Evolutionary conservation across 2,797 vertebrate species (phyloP).

Genomic region (Spinus olivaceus): DNA sequence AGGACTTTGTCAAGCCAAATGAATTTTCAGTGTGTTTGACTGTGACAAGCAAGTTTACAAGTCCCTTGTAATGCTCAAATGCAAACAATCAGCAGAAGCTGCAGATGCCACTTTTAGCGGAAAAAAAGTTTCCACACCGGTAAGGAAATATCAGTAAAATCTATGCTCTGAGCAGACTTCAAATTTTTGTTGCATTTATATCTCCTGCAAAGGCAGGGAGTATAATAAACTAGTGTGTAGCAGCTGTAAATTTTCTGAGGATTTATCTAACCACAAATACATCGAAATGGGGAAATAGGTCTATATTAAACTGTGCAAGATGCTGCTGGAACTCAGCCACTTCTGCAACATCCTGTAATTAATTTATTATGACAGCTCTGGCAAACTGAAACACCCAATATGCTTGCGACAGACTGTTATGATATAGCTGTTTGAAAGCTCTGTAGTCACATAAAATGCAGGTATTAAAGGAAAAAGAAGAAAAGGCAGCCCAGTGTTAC

Average conservation of each 20-base stretch:
- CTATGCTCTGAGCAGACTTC: constrained; percentile 74
- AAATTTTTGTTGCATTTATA: constrained; percentile 75
- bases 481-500: not conserved
- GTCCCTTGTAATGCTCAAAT: constrained; percentile 5
- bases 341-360: constrained; percentile 99
- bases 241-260: constrained; percentile 89
- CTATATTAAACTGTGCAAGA: constrained; percentile 92
- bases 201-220: constrained; percentile 77
- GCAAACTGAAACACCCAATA: constrained; percentile 99
- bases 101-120: constrained; percentile 48
- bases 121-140: constrained; percentile 62
- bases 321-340: constrained; percentile 83
- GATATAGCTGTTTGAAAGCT: constrained; percentile 71
- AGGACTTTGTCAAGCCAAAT: not conserved
- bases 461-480: not conserved
- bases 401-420: constrained; percentile 89
- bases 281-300: constrained; percentile 94
- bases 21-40: not conserved
- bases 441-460: constrained; percentile 56
- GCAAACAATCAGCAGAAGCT: not conserved
- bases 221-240: constrained; percentile 90
- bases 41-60: not conserved
- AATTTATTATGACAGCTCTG: constrained; percentile 98
- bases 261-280: constrained; percentile 95
- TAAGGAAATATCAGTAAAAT: constrained; percentile 73